Evolutionary conservation across 2,888 invertebrate genomes (phyloP).

Genomic region (Drosophila neutralis): DNA sequence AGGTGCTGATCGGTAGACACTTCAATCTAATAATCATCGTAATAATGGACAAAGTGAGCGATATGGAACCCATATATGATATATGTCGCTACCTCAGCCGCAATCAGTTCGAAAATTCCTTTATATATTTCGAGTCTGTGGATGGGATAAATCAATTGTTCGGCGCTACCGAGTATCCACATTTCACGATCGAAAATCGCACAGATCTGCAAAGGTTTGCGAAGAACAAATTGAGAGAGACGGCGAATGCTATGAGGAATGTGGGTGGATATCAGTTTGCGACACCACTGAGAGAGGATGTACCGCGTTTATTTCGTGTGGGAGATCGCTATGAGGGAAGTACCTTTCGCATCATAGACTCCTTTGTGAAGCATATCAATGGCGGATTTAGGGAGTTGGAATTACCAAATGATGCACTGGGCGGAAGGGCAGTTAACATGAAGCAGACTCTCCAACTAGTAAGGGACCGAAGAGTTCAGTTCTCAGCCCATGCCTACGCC

Average conservation of each 20-base stretch:
- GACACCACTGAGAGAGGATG: slow-evolving; percentile 70
- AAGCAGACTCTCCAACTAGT: slow-evolving; percentile 70
- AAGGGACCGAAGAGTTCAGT: slow-evolving; percentile 52
- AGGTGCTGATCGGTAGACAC: slow-evolving; percentile 59
- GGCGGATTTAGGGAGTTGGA: slow-evolving; percentile 57
- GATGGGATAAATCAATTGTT: slow-evolving; percentile 63
- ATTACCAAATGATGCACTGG: slow-evolving; percentile 42
- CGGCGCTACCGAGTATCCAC: slow-evolving; percentile 57
- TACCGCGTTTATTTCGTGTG: slow-evolving; percentile 72
- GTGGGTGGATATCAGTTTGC: slow-evolving; percentile 56
- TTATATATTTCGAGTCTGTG: slow-evolving; percentile 65
- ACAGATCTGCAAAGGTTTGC: slow-evolving; percentile 32
- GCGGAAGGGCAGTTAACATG: slow-evolving; percentile 71
- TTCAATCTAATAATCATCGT: slow-evolving; percentile 47
- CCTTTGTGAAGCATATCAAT: slow-evolving; percentile 65
- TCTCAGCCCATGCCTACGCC: slow-evolving; percentile 77
- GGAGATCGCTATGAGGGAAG: slow-evolving; percentile 50
- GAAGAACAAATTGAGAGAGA: neutral
- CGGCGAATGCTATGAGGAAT: slow-evolving; percentile 26
- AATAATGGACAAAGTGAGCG: slow-evolving; percentile 42
- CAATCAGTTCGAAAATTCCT: slow-evolving; percentile 55
- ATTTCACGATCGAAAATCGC: slow-evolving; percentile 50
- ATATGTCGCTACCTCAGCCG: slow-evolving; percentile 48
- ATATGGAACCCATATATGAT: slow-evolving; percentile 52
- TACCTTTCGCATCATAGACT: slow-evolving; percentile 61